These are phyloP conservation scores for Smithornis capensis DNA, from an alignment of 2,113 vertebrate species.

Conservation along the genomic window DNA sequence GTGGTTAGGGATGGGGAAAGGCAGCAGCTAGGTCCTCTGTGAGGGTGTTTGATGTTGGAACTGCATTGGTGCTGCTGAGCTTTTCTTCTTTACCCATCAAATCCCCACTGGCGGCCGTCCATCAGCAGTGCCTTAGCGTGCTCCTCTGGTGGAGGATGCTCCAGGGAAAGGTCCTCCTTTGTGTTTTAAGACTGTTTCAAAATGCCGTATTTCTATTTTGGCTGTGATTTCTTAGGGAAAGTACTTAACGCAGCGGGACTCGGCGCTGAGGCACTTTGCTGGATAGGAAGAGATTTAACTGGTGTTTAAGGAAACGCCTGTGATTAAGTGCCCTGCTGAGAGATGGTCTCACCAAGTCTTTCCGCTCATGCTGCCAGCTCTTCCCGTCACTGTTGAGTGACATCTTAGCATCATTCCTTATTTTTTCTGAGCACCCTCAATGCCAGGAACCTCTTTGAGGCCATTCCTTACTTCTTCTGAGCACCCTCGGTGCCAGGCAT, in stretches of 20 bases:
- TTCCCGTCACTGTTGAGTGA: not conserved
- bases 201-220: not conserved
- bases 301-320: not conserved
- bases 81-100: not conserved
- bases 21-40: not conserved
- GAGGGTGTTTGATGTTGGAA: not conserved
- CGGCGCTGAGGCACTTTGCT: not conserved
- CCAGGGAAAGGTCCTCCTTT: not conserved
- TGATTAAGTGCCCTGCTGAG: not conserved
- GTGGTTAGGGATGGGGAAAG: not conserved
- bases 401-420: not conserved
- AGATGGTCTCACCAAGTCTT: not conserved
- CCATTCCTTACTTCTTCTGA: not conserved
- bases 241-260: not conserved
- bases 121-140: fast-evolving
- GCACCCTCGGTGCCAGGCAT: not conserved
- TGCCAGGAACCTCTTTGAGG: not conserved
- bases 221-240: not conserved
- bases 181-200: not conserved
- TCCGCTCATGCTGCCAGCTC: not conserved
- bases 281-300: not conserved
- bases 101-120: fast-evolving
- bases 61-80: not conserved
- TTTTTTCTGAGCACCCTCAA: not conserved
- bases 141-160: not conserved